Evolutionary conservation across 1,140 invertebrate species (phyloP), one percentile per base, ranked within the genome.

Genomic region (Euglossa dilemma): DNA sequence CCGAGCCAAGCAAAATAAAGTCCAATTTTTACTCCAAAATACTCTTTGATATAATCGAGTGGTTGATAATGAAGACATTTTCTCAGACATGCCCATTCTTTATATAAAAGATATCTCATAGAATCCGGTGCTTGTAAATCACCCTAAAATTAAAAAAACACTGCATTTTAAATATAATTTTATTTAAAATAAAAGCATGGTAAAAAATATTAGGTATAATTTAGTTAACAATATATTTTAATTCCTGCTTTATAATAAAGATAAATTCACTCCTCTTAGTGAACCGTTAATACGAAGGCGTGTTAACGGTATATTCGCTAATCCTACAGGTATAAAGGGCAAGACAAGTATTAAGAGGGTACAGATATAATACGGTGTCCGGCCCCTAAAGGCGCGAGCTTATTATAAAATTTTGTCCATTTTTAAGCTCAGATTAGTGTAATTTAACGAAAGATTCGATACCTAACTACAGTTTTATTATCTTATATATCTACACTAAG

Each of bases 1-100:
- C 98, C 99, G 28, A 99, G 94, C 99, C 99, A 99, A 9, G 98
- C 98, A 93, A 99, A 99, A 93, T 99, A 99, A 57, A 99, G 94
- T 54, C 97, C 97, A 86, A 98, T 98, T 95, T 99, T 99, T 50
- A 98, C 98, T 16, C 98, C 98, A 95, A 99, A 99, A 93, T 99
- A 99, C 83, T 97, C 96, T 90, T 97, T 97, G 77, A 99, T 95
- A 87, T 98, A 97, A 93, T 98, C 97, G 45, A 99, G 93, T 0
- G 98, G 98, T 91, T 99, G 98, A 90, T 97, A 96, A 86, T 97
- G 97, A 91, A 97, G 96, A 93, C 97, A 97, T 91, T 97, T 97
- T 6, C 94, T 95, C 47, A 98, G 95, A 57, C 96, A 96, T 3
- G 98, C 98, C 98, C 98, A 99, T 92, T 99, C 97, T 2, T 95